Percentiles rank a stretch among this genome's conserved stretches.
These are phyloP conservation scores for Drosophila multiciliata DNA, from an alignment of 2,888 invertebrate species.

Conservation along the genomic window DNA sequence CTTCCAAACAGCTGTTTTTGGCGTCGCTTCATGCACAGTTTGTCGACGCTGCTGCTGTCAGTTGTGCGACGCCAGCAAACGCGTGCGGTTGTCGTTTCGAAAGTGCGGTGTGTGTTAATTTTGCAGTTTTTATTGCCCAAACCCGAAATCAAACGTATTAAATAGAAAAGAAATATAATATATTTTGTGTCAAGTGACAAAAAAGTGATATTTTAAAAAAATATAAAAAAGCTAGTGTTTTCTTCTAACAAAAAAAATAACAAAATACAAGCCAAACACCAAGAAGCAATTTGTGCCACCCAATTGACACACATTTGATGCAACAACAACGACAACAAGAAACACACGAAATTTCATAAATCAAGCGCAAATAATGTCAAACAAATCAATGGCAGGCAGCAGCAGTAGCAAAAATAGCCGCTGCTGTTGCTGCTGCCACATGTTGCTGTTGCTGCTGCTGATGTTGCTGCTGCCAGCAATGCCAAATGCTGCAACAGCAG, in stretches of 20 bases:
- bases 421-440: constrained; percentile 30
- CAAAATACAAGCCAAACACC: neutral
- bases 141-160: constrained; percentile 3
- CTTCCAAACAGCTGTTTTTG: constrained; percentile 56
- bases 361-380: constrained; percentile 74
- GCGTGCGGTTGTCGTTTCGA: constrained; percentile 51
- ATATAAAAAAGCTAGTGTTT: neutral
- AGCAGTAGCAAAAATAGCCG: constrained; percentile 27
- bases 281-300: constrained; percentile 26
- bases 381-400: constrained; percentile 67
- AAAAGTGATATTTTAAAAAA: constrained; percentile 17
- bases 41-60: constrained; percentile 28
- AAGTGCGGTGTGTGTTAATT: neutral
- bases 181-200: constrained; percentile 9
- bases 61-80: constrained; percentile 58
- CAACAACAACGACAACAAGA: constrained; percentile 36
- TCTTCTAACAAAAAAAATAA: neutral
- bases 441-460: constrained; percentile 37
- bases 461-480: constrained; percentile 56
- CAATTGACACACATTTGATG: constrained; percentile 52
- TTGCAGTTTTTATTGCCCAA: constrained; percentile 5
- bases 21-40: constrained; percentile 28
- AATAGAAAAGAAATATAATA: neutral
- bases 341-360: constrained; percentile 51
- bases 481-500: constrained; percentile 51